Conservation (phyloP, 2,797 vertebrate genomes). For the Perodicticus potto region DNA sequence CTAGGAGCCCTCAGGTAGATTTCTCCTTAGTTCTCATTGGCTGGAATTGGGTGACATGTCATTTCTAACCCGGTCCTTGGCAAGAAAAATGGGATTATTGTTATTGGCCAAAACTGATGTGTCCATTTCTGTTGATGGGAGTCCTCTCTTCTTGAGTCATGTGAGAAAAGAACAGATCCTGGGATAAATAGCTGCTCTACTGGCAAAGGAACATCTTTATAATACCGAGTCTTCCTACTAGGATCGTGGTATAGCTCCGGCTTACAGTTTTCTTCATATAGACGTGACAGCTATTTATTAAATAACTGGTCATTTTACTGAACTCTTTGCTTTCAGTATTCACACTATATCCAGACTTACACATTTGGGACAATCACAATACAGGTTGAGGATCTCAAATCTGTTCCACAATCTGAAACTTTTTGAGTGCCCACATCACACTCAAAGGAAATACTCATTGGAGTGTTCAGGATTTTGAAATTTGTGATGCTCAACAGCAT, state of each 20-base stretch:
- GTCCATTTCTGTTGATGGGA: not conserved
- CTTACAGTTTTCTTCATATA: not conserved
- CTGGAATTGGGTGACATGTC: not conserved
- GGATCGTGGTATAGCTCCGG: not conserved
- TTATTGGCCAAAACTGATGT: not conserved
- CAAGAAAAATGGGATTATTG: not conserved
- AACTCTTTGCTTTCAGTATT: not conserved
- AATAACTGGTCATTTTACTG: not conserved
- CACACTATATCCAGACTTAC: not conserved
- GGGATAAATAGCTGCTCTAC: not conserved
- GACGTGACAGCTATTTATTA: not conserved
- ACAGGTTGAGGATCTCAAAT: not conserved
- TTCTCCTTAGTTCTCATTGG: not conserved
- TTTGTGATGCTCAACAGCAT: not conserved
- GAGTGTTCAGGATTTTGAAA: not conserved
- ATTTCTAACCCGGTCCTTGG: constrained; percentile 9
- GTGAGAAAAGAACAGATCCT: not conserved
- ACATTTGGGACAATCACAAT: not conserved
- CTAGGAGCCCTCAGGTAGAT: not conserved
- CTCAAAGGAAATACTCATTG: not conserved
- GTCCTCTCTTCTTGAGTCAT: not conserved
- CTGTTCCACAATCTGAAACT: not conserved
- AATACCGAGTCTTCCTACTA: not conserved
- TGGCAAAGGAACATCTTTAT: not conserved
- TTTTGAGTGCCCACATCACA: not conserved